Conservation (phyloP, 2,797 vertebrate genomes). For the Tiaroga cobitis region DNA sequence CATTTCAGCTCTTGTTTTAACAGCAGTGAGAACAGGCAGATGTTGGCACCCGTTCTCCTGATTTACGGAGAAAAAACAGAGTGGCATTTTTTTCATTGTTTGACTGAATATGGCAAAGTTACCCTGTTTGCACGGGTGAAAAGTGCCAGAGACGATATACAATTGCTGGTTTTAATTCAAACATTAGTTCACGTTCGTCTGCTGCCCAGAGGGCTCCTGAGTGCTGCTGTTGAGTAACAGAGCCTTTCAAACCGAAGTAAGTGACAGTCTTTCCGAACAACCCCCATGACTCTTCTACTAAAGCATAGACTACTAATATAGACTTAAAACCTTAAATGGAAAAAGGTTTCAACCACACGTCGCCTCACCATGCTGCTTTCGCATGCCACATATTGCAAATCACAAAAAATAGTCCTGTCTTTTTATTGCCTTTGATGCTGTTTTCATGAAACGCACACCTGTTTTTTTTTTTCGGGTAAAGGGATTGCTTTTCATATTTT, state of each 20-base stretch:
- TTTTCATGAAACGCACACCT: constrained; percentile 37
- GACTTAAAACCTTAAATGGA: constrained; percentile 72
- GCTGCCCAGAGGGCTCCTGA: constrained; percentile 69
- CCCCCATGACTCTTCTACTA: constrained; percentile 63
- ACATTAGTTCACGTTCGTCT: constrained; percentile 74
- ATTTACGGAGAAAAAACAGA: constrained; percentile 77
- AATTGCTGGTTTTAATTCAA: constrained; percentile 83
- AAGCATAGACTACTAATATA: constrained; percentile 66
- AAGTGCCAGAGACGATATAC: constrained; percentile 82
- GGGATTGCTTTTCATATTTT: constrained; percentile 43
- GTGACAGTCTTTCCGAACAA: constrained; percentile 63
- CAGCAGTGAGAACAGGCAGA: constrained; percentile 97
- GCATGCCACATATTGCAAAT: constrained; percentile 53
- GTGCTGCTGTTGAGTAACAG: constrained; percentile 70
- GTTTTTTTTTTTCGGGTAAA: constrained; percentile 1
- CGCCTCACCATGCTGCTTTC: constrained; percentile 55
- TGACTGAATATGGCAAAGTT: constrained; percentile 99
- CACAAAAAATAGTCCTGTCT: constrained; percentile 12
- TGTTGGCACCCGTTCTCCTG: constrained; percentile 86
- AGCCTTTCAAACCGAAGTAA: constrained; percentile 73
- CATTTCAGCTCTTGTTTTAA: constrained; percentile 86
- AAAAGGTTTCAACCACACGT: constrained; percentile 65
- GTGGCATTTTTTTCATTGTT: constrained; percentile 90
- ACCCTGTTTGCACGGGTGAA: constrained; percentile 82
- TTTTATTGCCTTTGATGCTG: constrained; percentile 37